phyloP scores from a whole-genome alignment of 1,140 invertebrate genomes.

The Bombyx mori region ASM3026992v2 NC_085116.1:16203501-16204000 shows the following conservation, averaged over 20 bases:
- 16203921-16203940: no score
- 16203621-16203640: constrained; percentile 83
- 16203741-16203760: no score
- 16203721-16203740: constrained; percentile 54
- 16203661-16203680: constrained; percentile 85
- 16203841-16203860: no score
- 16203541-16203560: constrained; percentile 86
- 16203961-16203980: no score
- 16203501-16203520: constrained; percentile 93
- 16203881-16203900: no score
- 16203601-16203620: constrained; percentile 81
- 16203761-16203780: constrained; percentile 54
- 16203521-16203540: constrained; percentile 88
- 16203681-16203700: constrained; percentile 84
- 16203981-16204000: no score
- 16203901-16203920: no score
- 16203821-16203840: no score
- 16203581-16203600: constrained; percentile 87
- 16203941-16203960: no score
- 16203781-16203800: no score
- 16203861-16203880: no score
- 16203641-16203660: constrained; percentile 86
- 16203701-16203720: constrained; percentile 85
- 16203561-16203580: constrained; percentile 84
- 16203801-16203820: constrained; percentile 54